A percentile compares a stretch with the other conserved stretches of the same genome.
phyloP scores from a whole-genome alignment of 2,888 invertebrate genomes.

The Melanchra persicariae region DNA sequence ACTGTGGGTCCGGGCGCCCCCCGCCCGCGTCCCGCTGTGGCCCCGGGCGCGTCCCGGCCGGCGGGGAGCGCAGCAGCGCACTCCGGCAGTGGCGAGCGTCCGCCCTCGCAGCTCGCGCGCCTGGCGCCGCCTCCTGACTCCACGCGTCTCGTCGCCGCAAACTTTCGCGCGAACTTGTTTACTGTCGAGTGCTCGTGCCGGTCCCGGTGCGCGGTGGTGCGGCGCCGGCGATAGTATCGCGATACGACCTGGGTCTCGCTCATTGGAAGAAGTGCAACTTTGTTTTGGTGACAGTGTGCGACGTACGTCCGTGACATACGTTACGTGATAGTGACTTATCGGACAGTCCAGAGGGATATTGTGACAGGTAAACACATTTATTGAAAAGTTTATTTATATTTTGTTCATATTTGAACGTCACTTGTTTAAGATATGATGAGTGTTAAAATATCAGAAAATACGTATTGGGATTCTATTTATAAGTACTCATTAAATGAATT shows the following conservation, averaged over 20 bases:
- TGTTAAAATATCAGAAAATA: neutral
- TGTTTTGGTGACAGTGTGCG: conserved; percentile 53
- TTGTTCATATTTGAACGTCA: neutral
- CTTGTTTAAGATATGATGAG: neutral
- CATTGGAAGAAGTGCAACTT: conserved; percentile 45
- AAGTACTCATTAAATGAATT: neutral
- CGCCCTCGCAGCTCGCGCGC: conserved; percentile 60
- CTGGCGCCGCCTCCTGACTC: conserved; percentile 44
- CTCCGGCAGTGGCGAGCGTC: conserved; percentile 60
- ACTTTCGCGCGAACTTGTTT: conserved; percentile 58
- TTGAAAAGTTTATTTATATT: neutral
- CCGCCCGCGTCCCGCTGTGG: neutral
- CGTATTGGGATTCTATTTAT: neutral
- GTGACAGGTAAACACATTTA: conserved; percentile 40
- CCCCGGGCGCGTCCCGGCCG: conserved; percentile 35
- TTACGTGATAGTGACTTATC: conserved; percentile 42
- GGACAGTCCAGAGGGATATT: conserved; percentile 13
- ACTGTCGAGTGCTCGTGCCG: conserved; percentile 17
- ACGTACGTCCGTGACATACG: neutral
- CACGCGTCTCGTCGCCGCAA: conserved; percentile 47
- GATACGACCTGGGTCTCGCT: neutral
- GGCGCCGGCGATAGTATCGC: too few relatives aligned
- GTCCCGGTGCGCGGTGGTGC: neutral
- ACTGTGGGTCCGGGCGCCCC: conserved; percentile 69
- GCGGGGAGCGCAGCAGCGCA: conserved; percentile 54